These are phyloP conservation scores for Podarcis lilfordi DNA, from an alignment of 2,797 vertebrate genomes.

Conservation along the genomic window DNA sequence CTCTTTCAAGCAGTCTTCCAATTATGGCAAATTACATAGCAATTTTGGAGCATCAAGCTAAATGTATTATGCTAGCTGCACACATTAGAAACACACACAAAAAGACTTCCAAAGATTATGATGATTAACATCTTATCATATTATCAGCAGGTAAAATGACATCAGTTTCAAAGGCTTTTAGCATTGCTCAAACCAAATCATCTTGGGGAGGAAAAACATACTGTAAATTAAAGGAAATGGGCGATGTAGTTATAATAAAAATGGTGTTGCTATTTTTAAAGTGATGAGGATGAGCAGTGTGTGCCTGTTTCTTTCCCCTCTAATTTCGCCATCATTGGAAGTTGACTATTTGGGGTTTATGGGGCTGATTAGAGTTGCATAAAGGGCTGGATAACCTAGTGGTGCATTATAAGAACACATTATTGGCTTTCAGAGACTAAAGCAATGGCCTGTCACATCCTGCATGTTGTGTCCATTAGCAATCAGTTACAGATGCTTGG, in stretches of 20 bases:
- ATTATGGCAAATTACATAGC: slow-evolving; percentile 63
- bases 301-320: slow-evolving; percentile 22
- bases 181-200: slow-evolving; percentile 39
- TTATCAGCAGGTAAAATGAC: slow-evolving; percentile 39
- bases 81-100: slow-evolving; percentile 61
- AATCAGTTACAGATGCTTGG: neutral
- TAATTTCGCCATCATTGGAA: slow-evolving; percentile 24
- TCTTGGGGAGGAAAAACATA: slow-evolving; percentile 26
- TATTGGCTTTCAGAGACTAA: no score
- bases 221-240: neutral
- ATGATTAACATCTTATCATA: slow-evolving; percentile 47
- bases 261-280: slow-evolving; percentile 43
- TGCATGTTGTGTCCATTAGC: neutral
- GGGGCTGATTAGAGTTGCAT: neutral
- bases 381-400: neutral
- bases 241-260: slow-evolving; percentile 40
- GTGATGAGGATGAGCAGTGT: slow-evolving; percentile 10
- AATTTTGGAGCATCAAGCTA: slow-evolving; percentile 60
- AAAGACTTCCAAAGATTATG: slow-evolving; percentile 47
- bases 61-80: slow-evolving; percentile 54
- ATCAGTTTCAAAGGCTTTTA: slow-evolving; percentile 43
- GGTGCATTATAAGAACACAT: neutral
- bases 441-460: neutral
- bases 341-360: slow-evolving; percentile 1
- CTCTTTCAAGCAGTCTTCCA: slow-evolving; percentile 49